Evolutionary conservation across 2,113 vertebrate genomes (phyloP), one percentile per base, ranked within the genome.

Genomic region (Peromyscus maniculatus): DNA sequence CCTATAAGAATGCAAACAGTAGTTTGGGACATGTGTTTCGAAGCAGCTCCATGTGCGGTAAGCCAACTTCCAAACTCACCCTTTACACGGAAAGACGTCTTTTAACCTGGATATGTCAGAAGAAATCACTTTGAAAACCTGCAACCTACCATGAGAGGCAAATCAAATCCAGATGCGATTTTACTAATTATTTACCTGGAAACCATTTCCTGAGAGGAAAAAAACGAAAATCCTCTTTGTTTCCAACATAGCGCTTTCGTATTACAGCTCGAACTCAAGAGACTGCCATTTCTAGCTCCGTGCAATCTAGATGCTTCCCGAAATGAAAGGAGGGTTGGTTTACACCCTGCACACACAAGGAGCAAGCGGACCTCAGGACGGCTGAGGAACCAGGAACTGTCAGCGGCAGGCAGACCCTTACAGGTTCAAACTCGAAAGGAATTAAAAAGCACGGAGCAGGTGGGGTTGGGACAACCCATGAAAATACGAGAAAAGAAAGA

Each of bases 1-100:
- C 74, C 90, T 96, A 72, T 67, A 92, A 95, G 97, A 96, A 94
- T 96, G 84, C 94, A 92, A 91, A 96, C 36, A 77, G 74, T 93
- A 97, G 87, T 93, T 91, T 91, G 96, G 89, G 77, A 55, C 84
- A 92, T 83, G 36, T 59, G 93, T 95, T 91, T 66, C 94, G 77
- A 97, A 94, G 46, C 72, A 52, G 77, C 21, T 94, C 89, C 87
- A 69, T 80, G 67, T 79, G 49, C 59, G 36, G 82, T 94, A 83
- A 97, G 74, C 93, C 91, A 62, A 97, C 69, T 97, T 95, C 59
- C 83, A 93, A 93, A 95, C 39, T 77, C 57, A 71, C 3, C 89
- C 43, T 90, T 95, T 91, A 66, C 5, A 95, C 57, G 12, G 43
- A 91, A 95, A 92, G 24, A 86, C n/a, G 46, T 92, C 31, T 92